Evolutionary conservation across 1,140 invertebrate genomes (phyloP), one percentile per base, ranked within the genome.

Genomic region (Zaprionus camerounensis): DNA sequence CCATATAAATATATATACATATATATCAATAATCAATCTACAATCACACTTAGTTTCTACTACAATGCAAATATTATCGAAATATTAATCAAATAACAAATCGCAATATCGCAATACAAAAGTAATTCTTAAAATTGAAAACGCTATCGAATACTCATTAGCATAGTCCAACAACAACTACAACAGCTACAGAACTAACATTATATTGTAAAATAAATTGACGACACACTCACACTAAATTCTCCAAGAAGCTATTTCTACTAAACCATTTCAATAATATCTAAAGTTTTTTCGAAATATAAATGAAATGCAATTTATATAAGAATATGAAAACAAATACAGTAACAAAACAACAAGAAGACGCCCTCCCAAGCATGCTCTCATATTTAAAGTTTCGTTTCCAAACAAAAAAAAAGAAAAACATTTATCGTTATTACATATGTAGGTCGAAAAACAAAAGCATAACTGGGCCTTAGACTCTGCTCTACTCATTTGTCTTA

Each of bases 331-430:
- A 72, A 63, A 57, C 36, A 53, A 65, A 51, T 66, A 66, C 57
- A 62, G 66, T 17, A 63, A 20, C 58, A 28, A 67, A 71, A 59
- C 26, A 80, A 63, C 68, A 55, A 66, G 44, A 62, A 76, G 78
- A 91, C 91, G 91, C 90, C 91, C 91, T 92, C 91, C 91, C 91
- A 92, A 92, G 91, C 91, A 92, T 92, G 91, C 91, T 91, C 82
- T 92, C 90, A 91, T 92, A 77, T 82, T 78, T 76, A 75, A 81
- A 90, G 68, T 84, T 81, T 88, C 67, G 75, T 88, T 88, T 87
- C 64, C 62, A 71, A 83, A 66, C n/a, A 73, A 62, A 70, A 65
- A 49, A 66, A 80, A 84, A 53, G 73, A 78, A 61, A 71, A 65
- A 63, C 56, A 51, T 20, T 28, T 26, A 55, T 24, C 36, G 55